Percentiles rank a stretch among this genome's conserved stretches.
Conservation (phyloP, 2,113 vertebrate species). For the Scophthalmus maximus region DNA sequence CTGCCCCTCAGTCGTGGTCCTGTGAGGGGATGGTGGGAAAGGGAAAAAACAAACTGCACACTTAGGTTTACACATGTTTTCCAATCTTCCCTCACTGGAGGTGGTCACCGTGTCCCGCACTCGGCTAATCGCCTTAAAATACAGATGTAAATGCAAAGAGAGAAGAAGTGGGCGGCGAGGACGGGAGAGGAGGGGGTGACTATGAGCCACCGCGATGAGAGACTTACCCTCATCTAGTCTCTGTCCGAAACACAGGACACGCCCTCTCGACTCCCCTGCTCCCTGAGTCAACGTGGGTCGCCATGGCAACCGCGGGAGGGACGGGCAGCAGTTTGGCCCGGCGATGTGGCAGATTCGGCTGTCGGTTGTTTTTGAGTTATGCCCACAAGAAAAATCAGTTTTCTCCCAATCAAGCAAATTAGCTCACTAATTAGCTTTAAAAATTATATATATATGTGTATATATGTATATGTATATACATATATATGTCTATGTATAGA, state of each 20-base stretch:
- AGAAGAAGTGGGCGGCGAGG: conserved; percentile 30
- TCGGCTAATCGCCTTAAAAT: conserved; percentile 2
- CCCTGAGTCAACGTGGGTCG: conserved; percentile 27
- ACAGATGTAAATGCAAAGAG: background rate
- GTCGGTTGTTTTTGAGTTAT: no score
- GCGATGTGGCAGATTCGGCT: conserved; percentile 20
- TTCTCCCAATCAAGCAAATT: no score
- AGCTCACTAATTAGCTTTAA: no score
- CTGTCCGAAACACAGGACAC: conserved; percentile 8
- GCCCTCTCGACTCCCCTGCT: conserved; percentile 7
- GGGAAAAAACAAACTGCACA: background rate
- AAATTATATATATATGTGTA: no score
- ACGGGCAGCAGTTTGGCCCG: conserved; percentile 2
- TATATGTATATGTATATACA: no score
- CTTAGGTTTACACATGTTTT: no score
- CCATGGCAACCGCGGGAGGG: conserved; percentile 49
- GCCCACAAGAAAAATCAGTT: no score
- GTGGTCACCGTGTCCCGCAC: conserved; percentile 1
- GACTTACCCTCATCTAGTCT: conserved; percentile 31
- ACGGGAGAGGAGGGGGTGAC: conserved; percentile 17
- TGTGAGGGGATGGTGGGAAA: no score
- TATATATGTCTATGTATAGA: no score
- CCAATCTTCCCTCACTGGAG: background rate
- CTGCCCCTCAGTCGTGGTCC: background rate
- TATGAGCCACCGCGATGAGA: conserved; percentile 42